Conservation (phyloP, 2,113 vertebrate genomes). For the Alouatta palliata region DNA sequence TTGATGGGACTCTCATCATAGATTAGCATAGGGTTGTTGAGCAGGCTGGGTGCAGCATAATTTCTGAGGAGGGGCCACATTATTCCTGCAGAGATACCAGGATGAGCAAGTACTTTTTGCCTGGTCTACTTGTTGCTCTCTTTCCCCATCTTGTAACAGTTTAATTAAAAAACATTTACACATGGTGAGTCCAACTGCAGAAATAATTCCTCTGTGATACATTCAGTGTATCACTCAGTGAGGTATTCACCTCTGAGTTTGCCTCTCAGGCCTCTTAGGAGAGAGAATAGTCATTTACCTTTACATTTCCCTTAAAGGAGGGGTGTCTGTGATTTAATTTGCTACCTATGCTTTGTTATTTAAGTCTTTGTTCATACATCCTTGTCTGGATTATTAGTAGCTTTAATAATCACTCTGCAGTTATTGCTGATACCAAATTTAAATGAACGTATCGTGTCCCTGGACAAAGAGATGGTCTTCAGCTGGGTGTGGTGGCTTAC, state of each 20-base stretch:
- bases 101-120: background rate
- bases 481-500: no score
- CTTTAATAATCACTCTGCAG: background rate
- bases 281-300: background rate
- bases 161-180: background rate
- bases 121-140: background rate
- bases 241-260: background rate
- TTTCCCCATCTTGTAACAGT: background rate
- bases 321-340: background rate
- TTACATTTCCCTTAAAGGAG: background rate
- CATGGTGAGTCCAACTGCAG: background rate
- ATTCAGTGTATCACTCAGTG: no score
- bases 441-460: background rate
- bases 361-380: background rate
- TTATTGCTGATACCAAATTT: background rate
- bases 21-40: background rate
- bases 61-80: background rate
- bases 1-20: background rate
- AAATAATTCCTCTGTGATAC: rapidly evolving
- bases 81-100: background rate
- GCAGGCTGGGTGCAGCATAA: background rate
- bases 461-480: background rate
- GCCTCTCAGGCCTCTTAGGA: background rate
- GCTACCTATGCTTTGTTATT: background rate
- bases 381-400: background rate